A percentile compares a stretch with the other conserved stretches of the same genome.
Conservation (phyloP, 2,888 invertebrate genomes). For the Andrena minutula region DNA sequence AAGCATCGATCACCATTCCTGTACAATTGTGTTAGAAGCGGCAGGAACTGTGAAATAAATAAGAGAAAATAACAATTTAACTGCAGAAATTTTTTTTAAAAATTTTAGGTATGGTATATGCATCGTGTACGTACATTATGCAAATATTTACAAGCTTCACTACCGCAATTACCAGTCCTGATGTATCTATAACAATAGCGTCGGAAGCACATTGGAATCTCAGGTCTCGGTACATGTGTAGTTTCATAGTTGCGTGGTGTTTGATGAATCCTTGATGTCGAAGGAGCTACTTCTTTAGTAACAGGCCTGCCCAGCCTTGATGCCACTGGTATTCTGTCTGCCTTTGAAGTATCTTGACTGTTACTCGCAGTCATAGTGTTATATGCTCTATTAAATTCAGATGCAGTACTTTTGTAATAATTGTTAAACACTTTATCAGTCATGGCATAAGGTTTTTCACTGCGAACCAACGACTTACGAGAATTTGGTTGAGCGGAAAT, state of each 20-base stretch:
- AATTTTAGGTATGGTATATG: neutral
- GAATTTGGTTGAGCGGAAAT: neutral
- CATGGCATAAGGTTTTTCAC: conserved; percentile 27
- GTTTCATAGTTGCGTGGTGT: no score
- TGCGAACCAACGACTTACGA: neutral
- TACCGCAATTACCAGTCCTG: neutral
- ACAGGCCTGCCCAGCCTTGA: neutral
- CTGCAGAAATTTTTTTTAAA: neutral
- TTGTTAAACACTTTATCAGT: conserved; percentile 19
- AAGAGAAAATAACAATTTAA: neutral
- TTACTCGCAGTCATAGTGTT: neutral
- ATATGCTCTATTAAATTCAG: conserved; percentile 48
- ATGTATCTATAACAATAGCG: conserved; percentile 10
- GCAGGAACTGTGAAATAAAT: conserved; percentile 14
- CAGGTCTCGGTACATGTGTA: fast-evolving
- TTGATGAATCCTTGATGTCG: neutral
- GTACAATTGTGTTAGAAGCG: neutral
- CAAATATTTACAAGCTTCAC: neutral
- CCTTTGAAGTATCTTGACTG: neutral
- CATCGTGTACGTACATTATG: conserved; percentile 57
- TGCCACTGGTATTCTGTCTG: no score
- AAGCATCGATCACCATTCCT: neutral
- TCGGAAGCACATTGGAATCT: neutral
- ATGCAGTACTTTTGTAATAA: conserved; percentile 16
- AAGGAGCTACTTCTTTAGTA: neutral